phyloP scores from a whole-genome alignment of 2,797 vertebrate species.

The Chelonia mydas region DNA sequence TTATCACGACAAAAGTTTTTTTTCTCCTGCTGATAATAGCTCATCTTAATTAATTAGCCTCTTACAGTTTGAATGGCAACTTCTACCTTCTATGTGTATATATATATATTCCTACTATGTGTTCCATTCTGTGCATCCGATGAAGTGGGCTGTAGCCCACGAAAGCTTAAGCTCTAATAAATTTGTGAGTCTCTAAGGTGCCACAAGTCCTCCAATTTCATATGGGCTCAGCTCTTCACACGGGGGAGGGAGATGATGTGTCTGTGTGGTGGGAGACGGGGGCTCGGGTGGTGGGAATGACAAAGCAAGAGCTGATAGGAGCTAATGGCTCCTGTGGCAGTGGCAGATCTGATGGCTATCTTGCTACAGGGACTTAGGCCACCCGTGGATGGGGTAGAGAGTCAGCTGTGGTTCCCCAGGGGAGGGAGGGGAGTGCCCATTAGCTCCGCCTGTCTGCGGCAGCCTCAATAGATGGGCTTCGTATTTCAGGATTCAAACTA shows the following conservation, averaged over 20 bases:
- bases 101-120: no score
- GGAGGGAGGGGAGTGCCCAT: neutral
- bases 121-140: no score
- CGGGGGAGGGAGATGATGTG: accelerated
- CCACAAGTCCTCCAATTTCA: neutral
- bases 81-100: no score
- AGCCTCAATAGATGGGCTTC: neutral
- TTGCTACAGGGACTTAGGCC: neutral
- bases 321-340: neutral
- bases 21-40: no score
- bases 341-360: neutral
- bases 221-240: accelerated
- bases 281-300: neutral
- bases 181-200: no score
- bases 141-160: no score
- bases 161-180: no score
- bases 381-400: neutral
- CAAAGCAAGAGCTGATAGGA: neutral
- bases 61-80: no score
- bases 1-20: no score
- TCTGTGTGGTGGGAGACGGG: neutral
- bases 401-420: accelerated
- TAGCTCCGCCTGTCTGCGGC: no score
- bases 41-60: no score
- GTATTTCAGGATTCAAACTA: neutral